phyloP scores from a whole-genome alignment of 2,113 vertebrate genomes.

The Brienomyrus brachyistius region DNA sequence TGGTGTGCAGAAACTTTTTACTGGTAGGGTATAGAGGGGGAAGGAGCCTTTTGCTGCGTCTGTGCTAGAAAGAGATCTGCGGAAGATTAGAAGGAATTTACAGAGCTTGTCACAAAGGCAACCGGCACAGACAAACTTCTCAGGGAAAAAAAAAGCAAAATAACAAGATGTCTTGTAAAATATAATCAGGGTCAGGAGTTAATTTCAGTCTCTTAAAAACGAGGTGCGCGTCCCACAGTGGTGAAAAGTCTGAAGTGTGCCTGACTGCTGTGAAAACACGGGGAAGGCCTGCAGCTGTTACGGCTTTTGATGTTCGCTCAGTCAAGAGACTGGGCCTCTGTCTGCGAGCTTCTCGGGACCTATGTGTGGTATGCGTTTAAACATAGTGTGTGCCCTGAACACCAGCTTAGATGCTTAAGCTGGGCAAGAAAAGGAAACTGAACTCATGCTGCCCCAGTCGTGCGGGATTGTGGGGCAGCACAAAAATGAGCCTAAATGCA shows the following conservation, averaged over 20 bases:
- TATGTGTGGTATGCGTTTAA: slow-evolving; percentile 10
- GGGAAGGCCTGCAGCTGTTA: background rate
- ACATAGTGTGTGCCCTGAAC: background rate
- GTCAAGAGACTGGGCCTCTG: background rate
- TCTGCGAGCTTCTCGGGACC: background rate
- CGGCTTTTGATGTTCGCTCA: slow-evolving; percentile 3
- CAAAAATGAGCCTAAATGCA: background rate
- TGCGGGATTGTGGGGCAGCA: background rate
- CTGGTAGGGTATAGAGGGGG: background rate
- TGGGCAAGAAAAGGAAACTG: background rate
- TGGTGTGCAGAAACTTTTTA: background rate
- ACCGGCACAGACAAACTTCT: slow-evolving; percentile 28
- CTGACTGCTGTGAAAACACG: background rate
- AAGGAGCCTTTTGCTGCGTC: background rate
- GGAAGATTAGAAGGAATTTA: slow-evolving; percentile 48
- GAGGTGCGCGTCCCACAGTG: slow-evolving; percentile 36
- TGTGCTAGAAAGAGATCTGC: slow-evolving; percentile 25
- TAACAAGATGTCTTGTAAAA: background rate
- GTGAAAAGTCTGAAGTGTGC: slow-evolving; percentile 2
- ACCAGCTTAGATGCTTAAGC: background rate
- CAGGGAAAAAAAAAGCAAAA: background rate
- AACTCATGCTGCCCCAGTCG: background rate
- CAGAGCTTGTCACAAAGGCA: slow-evolving; percentile 42
- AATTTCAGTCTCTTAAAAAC: background rate
- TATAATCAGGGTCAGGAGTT: background rate